These are phyloP conservation scores for Drosophila colorata DNA, from an alignment of 2,888 invertebrate genomes.

Conservation along the genomic window DNA sequence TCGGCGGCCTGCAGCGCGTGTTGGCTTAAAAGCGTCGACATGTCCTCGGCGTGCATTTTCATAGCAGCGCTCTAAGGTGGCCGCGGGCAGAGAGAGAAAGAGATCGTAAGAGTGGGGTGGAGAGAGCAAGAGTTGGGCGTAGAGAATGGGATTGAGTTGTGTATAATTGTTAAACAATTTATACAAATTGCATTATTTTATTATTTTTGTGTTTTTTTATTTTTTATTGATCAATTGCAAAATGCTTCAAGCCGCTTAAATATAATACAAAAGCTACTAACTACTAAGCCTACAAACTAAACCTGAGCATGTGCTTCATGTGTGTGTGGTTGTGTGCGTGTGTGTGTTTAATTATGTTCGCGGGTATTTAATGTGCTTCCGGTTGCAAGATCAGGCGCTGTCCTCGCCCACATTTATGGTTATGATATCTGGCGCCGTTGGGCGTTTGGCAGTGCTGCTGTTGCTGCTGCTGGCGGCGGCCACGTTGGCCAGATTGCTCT, in stretches of 20 bases:
- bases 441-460: constrained; percentile 22
- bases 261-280: constrained; percentile 53
- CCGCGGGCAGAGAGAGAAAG: neutral
- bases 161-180: constrained; percentile 15
- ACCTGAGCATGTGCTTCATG: constrained; percentile 66
- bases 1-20: constrained; percentile 87
- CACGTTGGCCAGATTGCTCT: constrained; percentile 44
- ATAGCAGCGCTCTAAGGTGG: constrained; percentile 72
- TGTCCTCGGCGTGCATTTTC: constrained; percentile 87
- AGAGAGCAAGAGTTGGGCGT: constrained; percentile 4
- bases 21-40: constrained; percentile 88
- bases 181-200: neutral
- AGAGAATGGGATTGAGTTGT: constrained; percentile 15
- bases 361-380: constrained; percentile 10
- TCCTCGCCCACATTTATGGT: constrained; percentile 83
- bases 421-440: constrained; percentile 72
- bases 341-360: constrained; percentile 24
- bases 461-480: constrained; percentile 20
- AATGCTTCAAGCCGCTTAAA: constrained; percentile 63
- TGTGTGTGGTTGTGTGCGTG: constrained; percentile 26
- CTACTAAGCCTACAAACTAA: constrained; percentile 54
- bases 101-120: constrained; percentile 3
- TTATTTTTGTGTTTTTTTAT: constrained; percentile 8
- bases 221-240: constrained; percentile 56
- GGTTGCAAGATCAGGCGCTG: constrained; percentile 37